Evolutionary conservation across 2,113 vertebrate genomes (phyloP).

Genomic region (Pelvicachromis taeniatus): DNA sequence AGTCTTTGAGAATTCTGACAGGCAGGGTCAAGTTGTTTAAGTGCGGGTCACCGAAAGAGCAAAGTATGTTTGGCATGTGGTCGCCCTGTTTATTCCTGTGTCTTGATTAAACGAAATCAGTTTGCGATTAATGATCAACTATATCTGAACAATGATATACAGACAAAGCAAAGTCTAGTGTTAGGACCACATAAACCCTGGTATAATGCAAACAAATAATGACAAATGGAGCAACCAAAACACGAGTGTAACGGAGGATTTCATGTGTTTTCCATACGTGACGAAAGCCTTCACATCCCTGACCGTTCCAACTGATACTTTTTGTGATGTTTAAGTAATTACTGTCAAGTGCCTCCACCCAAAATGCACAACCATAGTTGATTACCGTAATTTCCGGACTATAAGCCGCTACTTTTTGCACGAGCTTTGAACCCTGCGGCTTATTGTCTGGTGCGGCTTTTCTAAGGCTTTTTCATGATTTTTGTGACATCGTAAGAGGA

Average conservation of each 20-base stretch:
- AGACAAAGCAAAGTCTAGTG: slow-evolving; percentile 4
- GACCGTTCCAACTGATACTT: background rate
- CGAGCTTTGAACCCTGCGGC: too few relatives aligned
- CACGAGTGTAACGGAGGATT: background rate
- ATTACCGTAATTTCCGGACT: too few relatives aligned
- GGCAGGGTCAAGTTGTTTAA: slow-evolving; percentile 26
- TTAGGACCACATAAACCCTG: background rate
- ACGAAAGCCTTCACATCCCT: background rate
- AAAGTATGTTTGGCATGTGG: slow-evolving; percentile 36
- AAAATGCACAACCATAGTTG: background rate
- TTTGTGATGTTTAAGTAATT: background rate
- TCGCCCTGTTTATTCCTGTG: slow-evolving; percentile 38
- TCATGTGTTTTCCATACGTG: background rate
- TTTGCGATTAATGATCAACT: slow-evolving; percentile 26
- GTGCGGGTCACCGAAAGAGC: background rate
- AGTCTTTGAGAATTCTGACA: slow-evolving; percentile 5
- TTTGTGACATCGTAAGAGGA: too few relatives aligned
- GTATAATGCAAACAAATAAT: slow-evolving; percentile 2
- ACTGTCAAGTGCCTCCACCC: background rate
- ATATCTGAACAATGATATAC: slow-evolving; percentile 12
- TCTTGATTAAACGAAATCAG: slow-evolving; percentile 35
- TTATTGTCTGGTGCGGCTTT: too few relatives aligned
- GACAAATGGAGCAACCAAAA: slow-evolving; percentile 3
- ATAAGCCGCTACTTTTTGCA: too few relatives aligned
- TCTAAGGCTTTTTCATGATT: too few relatives aligned